A percentile compares a stretch with the other conserved stretches of the same genome.
Conservation (phyloP, 1,140 invertebrate species). For the Danaus plexippus region DNA sequence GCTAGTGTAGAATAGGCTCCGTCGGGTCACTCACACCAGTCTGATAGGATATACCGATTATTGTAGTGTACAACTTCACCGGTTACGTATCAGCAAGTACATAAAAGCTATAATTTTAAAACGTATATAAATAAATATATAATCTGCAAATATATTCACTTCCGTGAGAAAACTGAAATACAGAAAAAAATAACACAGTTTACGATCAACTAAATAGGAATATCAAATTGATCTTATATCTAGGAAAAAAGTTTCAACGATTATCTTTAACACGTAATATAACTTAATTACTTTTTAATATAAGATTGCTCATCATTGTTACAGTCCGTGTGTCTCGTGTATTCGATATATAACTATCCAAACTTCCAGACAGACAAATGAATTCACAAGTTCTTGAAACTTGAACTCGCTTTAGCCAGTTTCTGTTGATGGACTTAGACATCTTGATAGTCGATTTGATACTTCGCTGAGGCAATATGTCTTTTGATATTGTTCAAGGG, state of each 20-base stretch:
- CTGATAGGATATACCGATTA: conserved; percentile 23
- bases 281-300: too few species aligned
- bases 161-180: neutral
- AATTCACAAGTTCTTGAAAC: conserved; percentile 58
- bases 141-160: neutral
- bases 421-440: conserved; percentile 38
- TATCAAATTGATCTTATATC: too few species aligned
- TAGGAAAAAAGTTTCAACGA: too few species aligned
- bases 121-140: neutral
- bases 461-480: neutral
- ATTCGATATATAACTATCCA: conserved; percentile 38
- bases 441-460: conserved; percentile 33
- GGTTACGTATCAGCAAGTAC: too few species aligned
- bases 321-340: conserved; percentile 21
- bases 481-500: neutral
- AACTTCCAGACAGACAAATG: conserved; percentile 60
- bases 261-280: too few species aligned
- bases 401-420: conserved; percentile 35
- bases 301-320: neutral
- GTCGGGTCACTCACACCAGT: conserved; percentile 50
- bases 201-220: neutral
- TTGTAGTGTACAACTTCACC: neutral
- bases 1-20: conserved; percentile 48
- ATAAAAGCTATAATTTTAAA: too few species aligned
- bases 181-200: neutral